phyloP scores from a whole-genome alignment of 2,113 vertebrate species.

The Apeltes quadracus region DNA sequence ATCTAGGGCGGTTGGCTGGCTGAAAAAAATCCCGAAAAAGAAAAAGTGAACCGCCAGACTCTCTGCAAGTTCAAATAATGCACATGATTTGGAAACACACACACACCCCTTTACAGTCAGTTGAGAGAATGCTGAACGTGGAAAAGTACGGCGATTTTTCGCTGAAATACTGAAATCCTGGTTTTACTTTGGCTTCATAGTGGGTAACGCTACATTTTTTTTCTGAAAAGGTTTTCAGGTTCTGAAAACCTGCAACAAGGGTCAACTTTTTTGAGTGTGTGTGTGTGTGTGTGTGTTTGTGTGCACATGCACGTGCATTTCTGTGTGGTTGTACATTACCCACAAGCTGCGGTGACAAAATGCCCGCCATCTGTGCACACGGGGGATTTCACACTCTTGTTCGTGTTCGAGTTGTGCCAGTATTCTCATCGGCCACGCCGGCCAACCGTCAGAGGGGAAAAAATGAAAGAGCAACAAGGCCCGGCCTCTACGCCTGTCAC shows the following conservation, averaged over 20 bases:
- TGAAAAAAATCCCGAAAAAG: too few species aligned
- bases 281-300: not conserved
- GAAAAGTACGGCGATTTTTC: not conserved
- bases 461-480: constrained; percentile 63
- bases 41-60: too few species aligned
- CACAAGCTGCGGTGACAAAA: constrained; percentile 73
- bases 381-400: constrained; percentile 72
- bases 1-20: too few species aligned
- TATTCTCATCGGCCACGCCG: constrained; percentile 55
- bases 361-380: constrained; percentile 75
- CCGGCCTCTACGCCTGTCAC: constrained; percentile 51
- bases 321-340: constrained; percentile 49
- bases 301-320: not conserved
- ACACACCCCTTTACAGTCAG: not conserved
- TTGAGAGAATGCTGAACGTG: not conserved
- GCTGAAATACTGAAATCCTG: not conserved
- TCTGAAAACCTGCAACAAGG: constrained; percentile 34
- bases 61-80: too few species aligned
- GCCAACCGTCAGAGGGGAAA: constrained; percentile 65
- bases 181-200: not conserved
- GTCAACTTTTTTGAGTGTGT: constrained; percentile 33
- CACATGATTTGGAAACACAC: not conserved
- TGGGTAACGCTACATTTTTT: too few species aligned
- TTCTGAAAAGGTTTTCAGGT: not conserved
- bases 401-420: constrained; percentile 66